Evolutionary conservation across 2,888 invertebrate genomes (phyloP), one percentile per base, ranked within the genome.

Genomic region (Linnaemya tessellans): DNA sequence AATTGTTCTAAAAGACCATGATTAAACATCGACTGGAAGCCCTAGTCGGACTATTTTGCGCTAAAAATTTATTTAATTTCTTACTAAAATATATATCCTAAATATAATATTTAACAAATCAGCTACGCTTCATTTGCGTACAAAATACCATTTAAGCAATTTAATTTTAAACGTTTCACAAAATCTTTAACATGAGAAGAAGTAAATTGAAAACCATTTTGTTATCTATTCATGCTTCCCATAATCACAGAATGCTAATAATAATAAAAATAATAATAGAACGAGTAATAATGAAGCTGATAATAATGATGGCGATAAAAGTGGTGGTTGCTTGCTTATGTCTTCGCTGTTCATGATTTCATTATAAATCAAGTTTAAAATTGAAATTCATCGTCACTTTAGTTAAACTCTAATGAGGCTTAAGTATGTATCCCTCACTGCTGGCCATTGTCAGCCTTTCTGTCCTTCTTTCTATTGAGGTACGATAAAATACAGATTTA

Each of bases 341-440:
- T 65, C 71, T 54, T 80, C 79, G 80, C 62, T 77, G 75, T 67
- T 80, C 65, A 82, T 84, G 71, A 88, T 87, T 89, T 88, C 84
- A 88, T 89, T 90, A 91, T 91, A 91, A 91, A 91, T 91, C 91
- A 91, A 90, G 89, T 88, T 88, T 87, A 84, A 88, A 86, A 87
- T 89, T 89, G 87, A 90, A 92, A 92, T 92, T 92, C 91, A 90
- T 92, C 91, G 92, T 91, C 91, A 92, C 91, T 92, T 92, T 84
- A 85, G 80, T 84, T 49, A 62, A 80, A 78, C 51, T 75, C 79
- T 83, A 81, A 84, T 75, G 80, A 77, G 85, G 54, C 62, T 82
- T 88, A 87, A 80, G 70, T 68, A 87, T 56, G 25, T 41, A 51
- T 18, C 68, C 79, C 79, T 74, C 70, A 67, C 35, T 35, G 18